Base-by-base conservation (phyloP, 2,888 invertebrate species). In the Ochropacha duplaris region DNA sequence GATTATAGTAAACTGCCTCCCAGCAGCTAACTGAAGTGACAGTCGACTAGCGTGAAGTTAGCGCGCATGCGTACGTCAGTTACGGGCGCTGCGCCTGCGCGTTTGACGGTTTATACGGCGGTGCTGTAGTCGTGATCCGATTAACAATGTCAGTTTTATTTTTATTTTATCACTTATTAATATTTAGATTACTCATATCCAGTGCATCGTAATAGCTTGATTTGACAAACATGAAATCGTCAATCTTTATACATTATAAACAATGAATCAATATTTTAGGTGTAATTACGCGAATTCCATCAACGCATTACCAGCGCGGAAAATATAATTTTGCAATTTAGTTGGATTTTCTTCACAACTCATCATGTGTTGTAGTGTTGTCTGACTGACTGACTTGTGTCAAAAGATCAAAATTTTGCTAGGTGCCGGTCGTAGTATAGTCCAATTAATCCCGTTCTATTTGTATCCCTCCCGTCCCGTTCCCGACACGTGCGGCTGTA, bases 51-150 rank as follows among this genome's bases (percentile, higher is more conserved):
- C 62, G 78, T 87, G 92, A 92, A 92, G 92, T 92, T 87, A 71
- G 81, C 77, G 83, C 88, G 86, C 85, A 82, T 81, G 87, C 83
- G 81, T 83, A 87, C 87, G 87, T 90, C 92, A 92, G 92, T 92
- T 83, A 86, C 83, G 84, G 85, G 90, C 89, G 84, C 85, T 86
- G 92, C 92, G 92, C 91, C 80, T 91, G 92, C 92, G 92, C 91
- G 92, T 86, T 86, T 88, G 90, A 90, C 92, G 91, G 88, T 86
- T 78, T 89, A 90, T 81, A 91, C 91, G 92, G 92, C 92, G 92
- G 92, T 92, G 92, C 85, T 83, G 90, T 83, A 84, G 86, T 92
- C 85, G 87, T 90, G 92, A 92, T 92, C 92, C 92, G 90, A 90
- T 92, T 92, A 92, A 91, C 91, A 92, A 91, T 88, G 92, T 92